phyloP scores from a whole-genome alignment of 2,888 invertebrate genomes.

The Alviniconcha strummeri region DNA sequence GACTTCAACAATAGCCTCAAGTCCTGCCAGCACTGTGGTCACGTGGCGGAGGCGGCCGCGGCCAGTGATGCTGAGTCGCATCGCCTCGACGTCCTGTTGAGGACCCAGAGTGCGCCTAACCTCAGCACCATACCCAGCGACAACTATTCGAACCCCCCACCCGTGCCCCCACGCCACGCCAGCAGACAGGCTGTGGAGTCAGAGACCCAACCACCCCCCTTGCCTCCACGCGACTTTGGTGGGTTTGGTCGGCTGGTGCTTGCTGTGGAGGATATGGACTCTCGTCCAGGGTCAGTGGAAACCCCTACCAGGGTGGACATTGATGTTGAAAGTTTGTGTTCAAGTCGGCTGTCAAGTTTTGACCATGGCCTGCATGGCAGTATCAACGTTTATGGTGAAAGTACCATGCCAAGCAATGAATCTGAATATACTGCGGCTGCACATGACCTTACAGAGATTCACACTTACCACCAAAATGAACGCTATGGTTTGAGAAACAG shows the following conservation, averaged over 20 bases:
- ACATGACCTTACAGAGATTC: no score
- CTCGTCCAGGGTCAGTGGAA: constrained; percentile 4
- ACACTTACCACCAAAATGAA: no score
- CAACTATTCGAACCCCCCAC: neutral
- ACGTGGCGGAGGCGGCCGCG: no score
- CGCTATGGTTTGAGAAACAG: no score
- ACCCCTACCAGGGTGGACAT: constrained; percentile 14
- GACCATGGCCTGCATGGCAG: neutral
- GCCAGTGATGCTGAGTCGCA: neutral
- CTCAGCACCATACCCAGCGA: neutral
- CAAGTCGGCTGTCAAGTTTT: neutral
- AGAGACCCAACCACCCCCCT: neutral
- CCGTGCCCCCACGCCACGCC: neutral
- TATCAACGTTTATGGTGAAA: no score
- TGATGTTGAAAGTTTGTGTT: neutral
- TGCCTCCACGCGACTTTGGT: neutral
- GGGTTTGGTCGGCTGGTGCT: neutral
- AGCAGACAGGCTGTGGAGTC: neutral
- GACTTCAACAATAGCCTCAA: constrained; percentile 42
- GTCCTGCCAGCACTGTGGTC: constrained; percentile 3
- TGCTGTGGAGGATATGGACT: neutral
- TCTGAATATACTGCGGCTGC: no score
- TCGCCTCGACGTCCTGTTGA: neutral
- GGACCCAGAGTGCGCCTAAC: constrained; percentile 28
- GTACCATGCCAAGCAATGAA: no score